Evolutionary conservation across 2,888 invertebrate species (phyloP), one percentile per base, ranked within the genome.

Genomic region (Spilosoma lubricipeda): DNA sequence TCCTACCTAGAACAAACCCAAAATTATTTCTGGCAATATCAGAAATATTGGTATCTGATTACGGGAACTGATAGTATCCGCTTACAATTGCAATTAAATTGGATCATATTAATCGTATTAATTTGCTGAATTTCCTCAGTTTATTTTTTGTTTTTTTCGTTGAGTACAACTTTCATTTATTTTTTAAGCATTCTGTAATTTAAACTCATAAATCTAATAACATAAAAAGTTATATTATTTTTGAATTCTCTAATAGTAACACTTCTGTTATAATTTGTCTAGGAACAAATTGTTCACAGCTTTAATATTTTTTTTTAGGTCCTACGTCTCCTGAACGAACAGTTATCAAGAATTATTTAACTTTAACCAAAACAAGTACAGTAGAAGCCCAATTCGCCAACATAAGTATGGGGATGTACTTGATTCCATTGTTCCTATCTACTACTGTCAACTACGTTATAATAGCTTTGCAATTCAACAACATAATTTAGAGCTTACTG

Each of bases 381-480:
- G 63, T 72, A 18, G 33, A 33, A 48, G 23, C 68, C 18, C 23
- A 68, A 20, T 63, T 72, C 27, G 30, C 30, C 8, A 45, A 63
- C 2, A 36, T 68, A 48, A 9, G 27, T 45, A 42, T 72, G 18
- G 72, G 63, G 15, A 72, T 72, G 72, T 59, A 68, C 45, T 27
- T 68, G 11, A 45, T 72, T 36, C 72, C 67, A n/a, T n/a, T 48
- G 3, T 33, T 72, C 8, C 7, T 67, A 11, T 67, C 72, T 3
- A 59, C 63, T 18, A 27, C 45, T 23, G 36, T 63, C 33, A 67
- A 63, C 1, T 36, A 72, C 68, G 42, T 72, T 5, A 72, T 72
- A 30, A 68, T 63, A 52, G 67, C 67, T 20, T 48, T 72, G 48
- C 72, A 72, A 45, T 67, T 72, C 15, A 68, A 72, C 64, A 56